Base-by-base conservation (phyloP, 2,113 vertebrate genomes). In the Balaeniceps rex region DNA sequence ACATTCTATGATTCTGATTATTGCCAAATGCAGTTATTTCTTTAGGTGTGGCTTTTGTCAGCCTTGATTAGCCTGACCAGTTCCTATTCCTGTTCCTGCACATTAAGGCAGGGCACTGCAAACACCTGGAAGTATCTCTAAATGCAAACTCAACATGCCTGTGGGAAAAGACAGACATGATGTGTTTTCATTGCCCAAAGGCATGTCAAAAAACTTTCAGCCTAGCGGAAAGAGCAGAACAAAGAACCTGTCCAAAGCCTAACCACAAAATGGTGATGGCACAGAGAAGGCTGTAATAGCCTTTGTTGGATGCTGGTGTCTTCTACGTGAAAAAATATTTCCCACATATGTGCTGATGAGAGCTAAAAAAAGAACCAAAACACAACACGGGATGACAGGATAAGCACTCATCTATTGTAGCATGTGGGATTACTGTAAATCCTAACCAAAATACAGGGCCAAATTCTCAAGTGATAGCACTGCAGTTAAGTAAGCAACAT, bases 301-400 rank as follows among this genome's bases (percentile, higher is more conserved):
- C 34, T 90, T 88, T 88, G 18, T 55, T 88, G 54, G 11, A 22
- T 26, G 11, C 42, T 86, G 31, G 6, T 44, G n/a, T 66, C 49
- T 88, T 28, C 68, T 55, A 10, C 0, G 0, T 52, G n/a, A 81
- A 87, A 87, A 88, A 70, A 28, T 11, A 12, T 88, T 90, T 90
- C 71, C 33, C 40, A 38, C 18, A 15, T 34, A 42, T 44, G 12
- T 88, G 79, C 71, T 81, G 92, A 76, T 58, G 42, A 70, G 46
- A 75, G 58, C 29, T 77, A 55, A 63, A 77, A 70, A 87, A 63
- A 19, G 52, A 70, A 71, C 4, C 11, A 63, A 72, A 88, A 25
- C 0, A 1, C 4, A 6, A 31, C 0, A 5, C 0, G 0, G 18
- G 13, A 70, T 81, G 71, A 66, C 38, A 58, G 51, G 33, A 14